These are phyloP conservation scores for Hydractinia symbiolongicarpus DNA, from an alignment of 30 jellyfish, hydroid and myxozoan genomes.

Conservation along the genomic window DNA sequence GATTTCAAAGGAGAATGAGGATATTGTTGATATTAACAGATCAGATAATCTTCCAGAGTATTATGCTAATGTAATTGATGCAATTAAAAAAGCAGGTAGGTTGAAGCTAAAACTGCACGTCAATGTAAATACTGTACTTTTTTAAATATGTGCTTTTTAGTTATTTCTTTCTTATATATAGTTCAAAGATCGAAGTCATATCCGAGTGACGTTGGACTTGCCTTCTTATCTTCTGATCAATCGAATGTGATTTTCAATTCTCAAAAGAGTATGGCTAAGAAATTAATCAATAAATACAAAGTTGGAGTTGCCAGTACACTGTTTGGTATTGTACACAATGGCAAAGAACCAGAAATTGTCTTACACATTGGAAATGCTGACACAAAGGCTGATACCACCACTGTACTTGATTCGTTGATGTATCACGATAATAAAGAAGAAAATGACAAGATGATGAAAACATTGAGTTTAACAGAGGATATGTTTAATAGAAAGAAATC, in stretches of 20 bases:
- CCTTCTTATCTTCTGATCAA: neutral
- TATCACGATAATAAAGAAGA: neutral
- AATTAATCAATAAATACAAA: neutral
- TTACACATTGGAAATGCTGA: slow-evolving; percentile 4
- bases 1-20: too few species aligned
- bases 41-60: too few species aligned
- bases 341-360: neutral
- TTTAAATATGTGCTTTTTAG: too few species aligned
- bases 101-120: too few species aligned
- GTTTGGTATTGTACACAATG: slow-evolving; percentile 12
- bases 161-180: too few species aligned
- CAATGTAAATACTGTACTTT: too few species aligned
- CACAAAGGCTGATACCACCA: neutral
- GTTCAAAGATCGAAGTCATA: too few species aligned
- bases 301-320: neutral
- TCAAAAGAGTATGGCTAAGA: slow-evolving; percentile 15
- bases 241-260: neutral
- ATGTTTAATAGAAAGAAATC: neutral
- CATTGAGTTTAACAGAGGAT: neutral
- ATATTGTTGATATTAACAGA: too few species aligned
- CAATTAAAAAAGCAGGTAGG: too few species aligned
- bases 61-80: too few species aligned
- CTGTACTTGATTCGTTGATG: neutral
- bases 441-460: neutral
- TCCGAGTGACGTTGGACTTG: neutral